Evolutionary conservation across 2,888 invertebrate species (phyloP).

Genomic region (Drosophila trichaetosa): DNA sequence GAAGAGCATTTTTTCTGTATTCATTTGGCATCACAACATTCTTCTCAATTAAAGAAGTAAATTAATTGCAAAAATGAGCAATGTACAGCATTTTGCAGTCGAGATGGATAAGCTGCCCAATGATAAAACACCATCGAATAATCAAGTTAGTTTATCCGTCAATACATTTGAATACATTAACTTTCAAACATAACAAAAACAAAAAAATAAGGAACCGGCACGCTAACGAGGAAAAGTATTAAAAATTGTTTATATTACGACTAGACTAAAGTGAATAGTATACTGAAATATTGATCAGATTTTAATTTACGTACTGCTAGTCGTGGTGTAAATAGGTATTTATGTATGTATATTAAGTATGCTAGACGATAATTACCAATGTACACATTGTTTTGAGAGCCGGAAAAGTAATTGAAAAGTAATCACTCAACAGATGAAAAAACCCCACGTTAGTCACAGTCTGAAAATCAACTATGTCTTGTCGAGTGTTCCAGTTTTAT

Average conservation of each 20-base stretch:
- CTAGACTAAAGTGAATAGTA: conserved; percentile 6
- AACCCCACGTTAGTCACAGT: conserved; percentile 55
- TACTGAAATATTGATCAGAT: conserved; percentile 27
- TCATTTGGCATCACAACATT: conserved; percentile 8
- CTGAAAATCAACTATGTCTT: conserved; percentile 18
- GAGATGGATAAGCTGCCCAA: conserved; percentile 53
- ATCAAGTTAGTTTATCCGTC: conserved; percentile 51
- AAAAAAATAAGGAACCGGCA: conserved; percentile 4
- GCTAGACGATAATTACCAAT: conserved; percentile 49
- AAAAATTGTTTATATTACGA: conserved; percentile 17
- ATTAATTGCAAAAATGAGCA: conserved; percentile 53
- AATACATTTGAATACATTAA: conserved; percentile 19
- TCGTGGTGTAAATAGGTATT: conserved; percentile 6
- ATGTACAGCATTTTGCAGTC: conserved; percentile 54
- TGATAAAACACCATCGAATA: conserved; percentile 30
- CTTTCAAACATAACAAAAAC: not conserved
- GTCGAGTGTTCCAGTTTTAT: conserved; percentile 5
- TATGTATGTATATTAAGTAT: not conserved
- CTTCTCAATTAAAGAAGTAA: conserved; percentile 37
- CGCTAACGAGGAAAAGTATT: not conserved
- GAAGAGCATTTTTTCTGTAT: conserved; percentile 30
- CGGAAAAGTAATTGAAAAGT: conserved; percentile 30
- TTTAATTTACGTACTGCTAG: conserved; percentile 8
- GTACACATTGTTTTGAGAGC: conserved; percentile 27
- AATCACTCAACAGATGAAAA: conserved; percentile 29